Conservation (phyloP, 2,888 invertebrate species). For the Ashinkailepas kermadecensis region DNA sequence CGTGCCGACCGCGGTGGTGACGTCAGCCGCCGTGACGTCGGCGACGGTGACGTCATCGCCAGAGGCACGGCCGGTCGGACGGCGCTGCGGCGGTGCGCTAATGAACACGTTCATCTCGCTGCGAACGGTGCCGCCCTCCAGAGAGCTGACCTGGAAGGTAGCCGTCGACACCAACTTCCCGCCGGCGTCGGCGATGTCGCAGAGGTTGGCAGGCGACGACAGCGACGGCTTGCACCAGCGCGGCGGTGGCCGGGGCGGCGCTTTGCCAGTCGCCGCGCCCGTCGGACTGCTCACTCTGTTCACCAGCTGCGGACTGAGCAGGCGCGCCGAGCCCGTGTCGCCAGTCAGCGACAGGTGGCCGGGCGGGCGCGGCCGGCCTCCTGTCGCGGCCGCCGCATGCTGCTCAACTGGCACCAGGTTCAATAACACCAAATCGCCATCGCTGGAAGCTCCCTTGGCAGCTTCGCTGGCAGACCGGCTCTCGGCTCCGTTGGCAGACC, state of each 20-base stretch:
- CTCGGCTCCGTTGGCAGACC: too few species aligned
- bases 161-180: neutral
- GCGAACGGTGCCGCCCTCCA: neutral
- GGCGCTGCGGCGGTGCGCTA: neutral
- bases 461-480: too few species aligned
- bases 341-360: neutral
- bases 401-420: neutral
- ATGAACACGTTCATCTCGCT: conserved; percentile 15
- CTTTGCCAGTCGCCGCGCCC: neutral
- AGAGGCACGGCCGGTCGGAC: neutral
- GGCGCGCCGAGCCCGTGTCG: neutral
- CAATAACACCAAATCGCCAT: neutral
- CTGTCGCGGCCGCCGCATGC: neutral
- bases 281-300: neutral
- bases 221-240: conserved; percentile 11
- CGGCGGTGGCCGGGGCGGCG: neutral
- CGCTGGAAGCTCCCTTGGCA: too few species aligned
- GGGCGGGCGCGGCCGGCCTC: neutral
- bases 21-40: neutral
- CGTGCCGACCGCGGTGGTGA: neutral
- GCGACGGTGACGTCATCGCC: neutral
- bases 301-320: neutral
- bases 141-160: conserved; percentile 1
- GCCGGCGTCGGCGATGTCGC: neutral
- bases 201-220: neutral